These are phyloP conservation scores for Cheilinus undulatus DNA, from an alignment of 2,113 vertebrate genomes.

Conservation along the genomic window DNA sequence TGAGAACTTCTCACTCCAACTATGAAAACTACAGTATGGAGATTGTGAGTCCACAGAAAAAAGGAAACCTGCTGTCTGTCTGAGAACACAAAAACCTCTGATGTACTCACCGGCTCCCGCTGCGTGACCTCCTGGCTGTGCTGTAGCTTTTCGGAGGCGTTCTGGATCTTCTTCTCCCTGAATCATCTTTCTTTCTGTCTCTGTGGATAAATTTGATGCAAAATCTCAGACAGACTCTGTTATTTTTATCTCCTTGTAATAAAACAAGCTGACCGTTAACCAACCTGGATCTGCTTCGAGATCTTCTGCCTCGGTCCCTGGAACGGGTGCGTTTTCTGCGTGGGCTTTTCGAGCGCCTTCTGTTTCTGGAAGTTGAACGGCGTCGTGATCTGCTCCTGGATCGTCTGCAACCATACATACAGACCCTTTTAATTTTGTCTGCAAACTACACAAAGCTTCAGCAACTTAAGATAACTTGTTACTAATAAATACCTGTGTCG, in stretches of 20 bases:
- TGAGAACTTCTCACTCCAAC: not conserved
- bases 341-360: slow-evolving; percentile 92
- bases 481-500: slow-evolving; percentile 87
- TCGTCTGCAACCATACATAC: slow-evolving; percentile 78
- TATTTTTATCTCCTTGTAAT: not conserved
- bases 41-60: not conserved
- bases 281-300: slow-evolving; percentile 91
- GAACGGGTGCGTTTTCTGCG: slow-evolving; percentile 88
- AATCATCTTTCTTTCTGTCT: slow-evolving; percentile 96
- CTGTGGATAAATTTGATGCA: slow-evolving; percentile 72
- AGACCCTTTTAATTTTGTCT: not conserved
- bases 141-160: slow-evolving; percentile 99
- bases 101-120: slow-evolving; percentile 88
- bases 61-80: not conserved
- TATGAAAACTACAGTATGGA: not conserved
- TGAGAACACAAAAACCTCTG: not conserved
- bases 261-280: not conserved
- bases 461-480: not conserved
- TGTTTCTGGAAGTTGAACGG: slow-evolving; percentile 90
- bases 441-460: not conserved
- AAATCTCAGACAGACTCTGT: not conserved
- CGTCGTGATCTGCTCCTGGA: slow-evolving; percentile 92
- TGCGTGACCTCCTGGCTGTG: slow-evolving; percentile 92
- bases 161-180: slow-evolving; percentile 93
- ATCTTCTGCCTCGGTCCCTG: slow-evolving; percentile 88